phyloP scores from a whole-genome alignment of 2,113 vertebrate species.

The Peromyscus leucopus region DNA sequence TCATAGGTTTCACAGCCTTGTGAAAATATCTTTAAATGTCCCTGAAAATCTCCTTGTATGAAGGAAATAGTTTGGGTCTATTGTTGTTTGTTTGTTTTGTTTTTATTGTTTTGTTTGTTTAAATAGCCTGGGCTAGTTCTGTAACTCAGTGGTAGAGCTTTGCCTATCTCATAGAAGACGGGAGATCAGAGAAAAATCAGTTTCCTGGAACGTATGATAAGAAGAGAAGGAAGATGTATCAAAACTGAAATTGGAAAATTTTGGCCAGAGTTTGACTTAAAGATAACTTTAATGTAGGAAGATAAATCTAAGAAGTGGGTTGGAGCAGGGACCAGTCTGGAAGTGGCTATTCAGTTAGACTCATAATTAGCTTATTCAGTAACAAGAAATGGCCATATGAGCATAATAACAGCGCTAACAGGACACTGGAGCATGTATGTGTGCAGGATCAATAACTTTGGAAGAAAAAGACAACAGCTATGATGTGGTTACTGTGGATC shows the following conservation, averaged over 20 bases:
- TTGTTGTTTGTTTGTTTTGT: background rate
- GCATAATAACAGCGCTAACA: background rate
- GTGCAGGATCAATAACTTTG: background rate
- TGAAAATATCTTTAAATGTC: conserved; percentile 30
- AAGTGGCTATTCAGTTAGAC: background rate
- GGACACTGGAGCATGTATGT: background rate
- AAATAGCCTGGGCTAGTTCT: background rate
- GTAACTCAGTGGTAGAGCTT: background rate
- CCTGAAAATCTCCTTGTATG: background rate
- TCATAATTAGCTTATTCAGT: background rate
- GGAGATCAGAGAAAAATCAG: background rate
- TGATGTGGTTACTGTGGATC: background rate
- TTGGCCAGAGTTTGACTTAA: background rate
- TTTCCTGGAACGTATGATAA: background rate
- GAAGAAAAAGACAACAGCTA: background rate
- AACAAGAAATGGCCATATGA: background rate
- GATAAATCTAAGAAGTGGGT: background rate
- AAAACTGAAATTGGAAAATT: conserved; percentile 12
- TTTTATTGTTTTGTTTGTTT: background rate
- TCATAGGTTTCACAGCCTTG: background rate
- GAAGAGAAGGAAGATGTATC: background rate
- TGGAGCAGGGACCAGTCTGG: background rate
- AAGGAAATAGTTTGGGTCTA: background rate
- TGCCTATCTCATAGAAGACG: background rate
- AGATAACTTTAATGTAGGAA: conserved; percentile 14